Base-by-base conservation (phyloP, 2,113 vertebrate genomes). In the Peromyscus leucopus region DNA sequence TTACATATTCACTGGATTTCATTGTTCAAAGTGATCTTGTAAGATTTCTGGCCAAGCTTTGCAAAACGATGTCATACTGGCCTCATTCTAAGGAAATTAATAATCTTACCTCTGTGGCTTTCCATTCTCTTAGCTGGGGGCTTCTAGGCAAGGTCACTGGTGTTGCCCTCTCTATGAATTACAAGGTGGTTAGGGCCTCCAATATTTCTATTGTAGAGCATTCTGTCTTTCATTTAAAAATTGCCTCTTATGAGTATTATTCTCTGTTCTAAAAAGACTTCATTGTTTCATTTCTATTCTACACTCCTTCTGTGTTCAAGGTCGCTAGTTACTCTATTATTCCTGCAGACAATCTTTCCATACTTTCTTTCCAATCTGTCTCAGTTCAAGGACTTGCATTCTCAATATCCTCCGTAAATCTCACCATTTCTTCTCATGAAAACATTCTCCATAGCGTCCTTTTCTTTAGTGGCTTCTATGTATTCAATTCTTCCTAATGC, bases 341-440 rank as follows among this genome's bases (percentile, higher is more conserved):
- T 98, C 98, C 97, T 95, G 97, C 75, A 67, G 98, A 98, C 97
- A 98, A 97, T 98, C 98, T 98, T 98, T 98, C 96, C 97, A 97
- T 98, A 96, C 92, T 95, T 93, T 93, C 97, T 90, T 96, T 93
- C 97, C 96, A 46, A 97, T 98, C 97, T 98, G 96, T 92, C 97
- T 98, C 28, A 0, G 98, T 99, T 99, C 99, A 99, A 99, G 98
- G 99, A 98, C 98, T 98, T 57, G 0, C 97, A 98, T 98, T 98
- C 98, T 99, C 97, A 0, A 84, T 96, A 97, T 74, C 92, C 92
- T 97, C 95, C 91, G 84, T 72, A 98, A 98, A 94, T 98, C 99
- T 98, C 98, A 97, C 98, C 98, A 98, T 98, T 98, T 98, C 98
- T 98, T 98, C 98, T 98, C 98, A 96, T 98, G 95, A 98, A 98